These are phyloP conservation scores for Gobionotothen gibberifrons DNA, from an alignment of 2,797 vertebrate genomes.

Conservation along the genomic window DNA sequence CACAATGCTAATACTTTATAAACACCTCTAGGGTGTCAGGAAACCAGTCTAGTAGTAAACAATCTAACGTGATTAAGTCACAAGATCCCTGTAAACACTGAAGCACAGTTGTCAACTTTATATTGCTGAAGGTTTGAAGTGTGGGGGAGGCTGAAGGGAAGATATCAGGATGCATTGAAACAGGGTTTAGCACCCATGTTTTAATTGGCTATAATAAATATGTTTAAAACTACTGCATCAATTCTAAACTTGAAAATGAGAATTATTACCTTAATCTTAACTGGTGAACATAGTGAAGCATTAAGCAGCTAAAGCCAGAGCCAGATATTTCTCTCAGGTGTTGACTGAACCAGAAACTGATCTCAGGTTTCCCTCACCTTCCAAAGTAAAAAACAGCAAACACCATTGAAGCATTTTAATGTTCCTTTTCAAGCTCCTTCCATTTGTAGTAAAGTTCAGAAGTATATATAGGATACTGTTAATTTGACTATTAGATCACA, in stretches of 20 bases:
- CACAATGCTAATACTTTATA: not conserved
- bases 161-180: not conserved
- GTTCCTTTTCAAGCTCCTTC: too few relatives aligned
- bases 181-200: not conserved
- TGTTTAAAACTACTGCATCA: not conserved
- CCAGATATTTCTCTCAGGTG: not conserved
- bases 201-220: not conserved
- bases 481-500: too few relatives aligned
- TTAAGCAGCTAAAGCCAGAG: not conserved
- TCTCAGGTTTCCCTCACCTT: too few relatives aligned
- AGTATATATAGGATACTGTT: too few relatives aligned
- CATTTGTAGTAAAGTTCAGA: too few relatives aligned
- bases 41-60: constrained; percentile 17
- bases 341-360: not conserved
- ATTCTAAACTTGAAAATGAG: not conserved
- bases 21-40: constrained; percentile 14
- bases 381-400: too few relatives aligned
- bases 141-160: not conserved
- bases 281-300: not conserved
- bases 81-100: constrained; percentile 23
- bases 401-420: too few relatives aligned
- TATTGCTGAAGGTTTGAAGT: not conserved
- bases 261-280: not conserved
- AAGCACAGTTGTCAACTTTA: constrained; percentile 16
- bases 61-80: constrained; percentile 33